Conservation (phyloP, 1,140 invertebrate species). For the Colletes gigas region DNA sequence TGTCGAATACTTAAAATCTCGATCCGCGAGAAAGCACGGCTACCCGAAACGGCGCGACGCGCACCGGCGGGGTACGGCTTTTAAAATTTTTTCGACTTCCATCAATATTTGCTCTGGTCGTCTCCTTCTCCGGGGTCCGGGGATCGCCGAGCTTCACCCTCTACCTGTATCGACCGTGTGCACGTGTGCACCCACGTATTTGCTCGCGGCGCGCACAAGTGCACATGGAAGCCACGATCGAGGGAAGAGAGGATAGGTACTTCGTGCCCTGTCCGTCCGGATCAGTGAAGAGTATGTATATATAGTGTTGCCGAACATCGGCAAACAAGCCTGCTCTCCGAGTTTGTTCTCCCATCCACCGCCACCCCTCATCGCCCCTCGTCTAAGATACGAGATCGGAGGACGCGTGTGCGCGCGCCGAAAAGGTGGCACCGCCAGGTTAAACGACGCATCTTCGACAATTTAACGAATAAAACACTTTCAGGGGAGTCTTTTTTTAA, state of each 20-base stretch:
- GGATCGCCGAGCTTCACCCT: constrained; percentile 20
- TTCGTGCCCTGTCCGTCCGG: constrained; percentile 31
- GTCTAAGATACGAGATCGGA: neutral
- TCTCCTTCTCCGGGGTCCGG: constrained; percentile 27
- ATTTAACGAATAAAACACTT: too few relatives aligned
- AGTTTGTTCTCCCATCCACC: neutral
- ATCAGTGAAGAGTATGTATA: constrained; percentile 55
- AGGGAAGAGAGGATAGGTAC: constrained; percentile 8
- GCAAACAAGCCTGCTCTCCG: constrained; percentile 41
- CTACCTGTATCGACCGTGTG: constrained; percentile 51
- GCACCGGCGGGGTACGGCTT: constrained; percentile 40
- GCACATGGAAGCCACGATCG: constrained; percentile 55
- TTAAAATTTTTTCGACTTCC: constrained; percentile 66
- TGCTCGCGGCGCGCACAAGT: constrained; percentile 42
- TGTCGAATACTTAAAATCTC: constrained; percentile 44
- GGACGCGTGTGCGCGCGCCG: constrained; percentile 1
- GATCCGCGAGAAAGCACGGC: constrained; percentile 35
- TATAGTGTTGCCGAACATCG: constrained; percentile 61
- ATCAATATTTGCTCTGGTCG: constrained; percentile 61
- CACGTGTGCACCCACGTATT: constrained; percentile 52
- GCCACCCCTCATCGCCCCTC: constrained; percentile 4
- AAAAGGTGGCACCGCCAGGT: too few relatives aligned
- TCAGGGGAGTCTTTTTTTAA: too few relatives aligned
- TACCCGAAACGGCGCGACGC: constrained; percentile 45
- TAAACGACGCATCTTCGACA: too few relatives aligned